A percentile compares a stretch with the other conserved stretches of the same genome.
These are phyloP conservation scores for Helicoverpa zea DNA, from an alignment of 1,140 invertebrate species.

Conservation along the genomic window DNA sequence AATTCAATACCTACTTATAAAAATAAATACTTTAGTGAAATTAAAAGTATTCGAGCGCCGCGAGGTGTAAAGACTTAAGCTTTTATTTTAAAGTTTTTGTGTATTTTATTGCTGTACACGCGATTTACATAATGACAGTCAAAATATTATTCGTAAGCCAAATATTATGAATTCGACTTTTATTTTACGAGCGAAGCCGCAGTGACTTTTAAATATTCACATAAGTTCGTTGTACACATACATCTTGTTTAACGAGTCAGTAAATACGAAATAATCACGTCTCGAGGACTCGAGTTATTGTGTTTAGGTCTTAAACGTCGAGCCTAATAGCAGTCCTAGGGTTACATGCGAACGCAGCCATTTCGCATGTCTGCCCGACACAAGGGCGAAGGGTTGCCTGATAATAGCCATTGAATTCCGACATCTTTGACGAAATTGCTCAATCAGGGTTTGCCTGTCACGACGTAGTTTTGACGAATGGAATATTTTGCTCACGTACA, in stretches of 20 bases:
- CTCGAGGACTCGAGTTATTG: background rate
- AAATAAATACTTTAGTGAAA: too few relatives aligned
- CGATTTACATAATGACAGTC: too few relatives aligned
- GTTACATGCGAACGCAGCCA: background rate
- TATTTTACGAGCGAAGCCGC: background rate
- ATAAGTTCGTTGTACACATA: background rate
- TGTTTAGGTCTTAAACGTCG: background rate
- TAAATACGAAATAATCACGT: background rate
- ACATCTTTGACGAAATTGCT: background rate
- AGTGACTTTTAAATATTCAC: background rate
- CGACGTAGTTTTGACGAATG: background rate
- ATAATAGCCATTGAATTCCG: background rate
- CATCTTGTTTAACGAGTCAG: background rate
- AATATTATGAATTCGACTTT: too few relatives aligned
- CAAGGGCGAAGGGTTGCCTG: background rate
- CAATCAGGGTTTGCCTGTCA: background rate
- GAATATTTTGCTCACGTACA: too few relatives aligned
- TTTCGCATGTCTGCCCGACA: background rate
- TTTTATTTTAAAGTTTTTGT: too few relatives aligned
- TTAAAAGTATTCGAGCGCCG: too few relatives aligned
- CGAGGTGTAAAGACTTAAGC: too few relatives aligned
- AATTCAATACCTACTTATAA: too few relatives aligned
- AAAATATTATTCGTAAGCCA: too few relatives aligned
- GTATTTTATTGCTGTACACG: too few relatives aligned
- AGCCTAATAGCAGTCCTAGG: slow-evolving; percentile 16